phyloP scores from a whole-genome alignment of 2,888 invertebrate genomes.

The Malacosoma neustria region DNA sequence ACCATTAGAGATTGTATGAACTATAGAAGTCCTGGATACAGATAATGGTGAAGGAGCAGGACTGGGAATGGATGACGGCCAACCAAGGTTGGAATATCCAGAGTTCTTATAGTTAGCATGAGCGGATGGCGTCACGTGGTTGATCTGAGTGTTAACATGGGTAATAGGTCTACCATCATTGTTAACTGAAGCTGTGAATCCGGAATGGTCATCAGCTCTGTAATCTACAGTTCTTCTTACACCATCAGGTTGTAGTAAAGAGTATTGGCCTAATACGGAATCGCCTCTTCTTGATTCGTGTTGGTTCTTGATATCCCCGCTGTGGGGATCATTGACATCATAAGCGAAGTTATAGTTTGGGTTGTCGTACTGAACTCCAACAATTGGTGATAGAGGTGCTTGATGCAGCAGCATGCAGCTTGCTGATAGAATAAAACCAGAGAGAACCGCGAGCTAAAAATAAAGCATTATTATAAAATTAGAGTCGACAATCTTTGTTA shows the following conservation, averaged over 20 bases:
- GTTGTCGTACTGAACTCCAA: conserved; percentile 25
- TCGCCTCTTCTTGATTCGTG: conserved; percentile 67
- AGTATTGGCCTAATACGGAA: conserved; percentile 69
- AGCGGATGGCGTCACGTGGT: conserved; percentile 7
- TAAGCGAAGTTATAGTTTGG: conserved; percentile 73
- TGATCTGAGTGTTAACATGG: conserved; percentile 6
- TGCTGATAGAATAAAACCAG: conserved; percentile 38
- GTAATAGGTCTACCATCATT: conserved; percentile 30
- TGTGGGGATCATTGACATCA: conserved; percentile 66
- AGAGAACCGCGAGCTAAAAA: conserved; percentile 27
- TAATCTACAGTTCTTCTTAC: conserved; percentile 70
- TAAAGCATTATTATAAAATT: no score
- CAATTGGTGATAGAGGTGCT: conserved; percentile 22
- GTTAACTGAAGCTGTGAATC: conserved; percentile 71
- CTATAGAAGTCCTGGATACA: conserved; percentile 41
- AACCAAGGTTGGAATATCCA: conserved; percentile 1
- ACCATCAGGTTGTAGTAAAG: conserved; percentile 71
- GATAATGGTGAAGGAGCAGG: conserved; percentile 32
- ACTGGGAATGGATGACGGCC: conserved; percentile 21
- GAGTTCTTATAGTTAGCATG: conserved; percentile 14
- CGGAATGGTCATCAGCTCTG: conserved; percentile 65
- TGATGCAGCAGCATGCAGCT: conserved; percentile 49
- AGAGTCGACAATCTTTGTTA: no score
- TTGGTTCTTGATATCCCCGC: conserved; percentile 72
- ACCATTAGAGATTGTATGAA: conserved; percentile 35